Base-by-base conservation (phyloP, 2,113 vertebrate species). In the Hucho hucho region DNA sequence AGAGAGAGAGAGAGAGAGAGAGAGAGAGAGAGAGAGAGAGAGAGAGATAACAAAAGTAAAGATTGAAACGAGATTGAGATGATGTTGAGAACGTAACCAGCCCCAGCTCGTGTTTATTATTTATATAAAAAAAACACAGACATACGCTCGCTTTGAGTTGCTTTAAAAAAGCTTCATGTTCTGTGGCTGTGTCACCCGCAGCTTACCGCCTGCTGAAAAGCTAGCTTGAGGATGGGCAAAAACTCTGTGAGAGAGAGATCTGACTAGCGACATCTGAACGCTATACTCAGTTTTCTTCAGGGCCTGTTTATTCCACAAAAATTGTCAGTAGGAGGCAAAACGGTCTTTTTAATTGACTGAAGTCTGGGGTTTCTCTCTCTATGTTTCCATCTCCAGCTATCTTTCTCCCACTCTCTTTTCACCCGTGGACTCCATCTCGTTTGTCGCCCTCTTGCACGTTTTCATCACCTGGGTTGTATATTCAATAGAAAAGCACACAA, bases 331-430 rank as follows among this genome's bases (percentile, higher is more conserved):
- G 76, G 74, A 75, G 70, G 64, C 70, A 43, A 79, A 73, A 70
- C 12, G 46, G 22, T 75, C n/a, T 18, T 75, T 79, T 73, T 75
- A 69, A 79, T 82, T 82, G 71, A 75, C 73, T 68, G 64, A 37
- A 65, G 69, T 43, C 29, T 61, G 58, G 49, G 49, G 49, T 53
- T 53, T 53, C 49, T 53, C 7, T 9, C 37, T 9, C 37, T 12
- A 43, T 43, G 37, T 12, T 12, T 11, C 37, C 37, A 18, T 53
- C 49, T 53, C 49, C 16, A 5, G 4, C 16, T 14, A 53, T 53
- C 49, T 16, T 61, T 61, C 58, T 43, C 9, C 37, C 37, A 9
- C 7, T 16, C 58, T 22, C 58, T 4, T 61, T n/a, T n/a, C 3
- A n/a, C 16, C 58, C 58, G 6, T 9, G n/a, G 6, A 61, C 58